Base-by-base conservation (phyloP, 2,797 vertebrate genomes). In the Spea hammondii region DNA sequence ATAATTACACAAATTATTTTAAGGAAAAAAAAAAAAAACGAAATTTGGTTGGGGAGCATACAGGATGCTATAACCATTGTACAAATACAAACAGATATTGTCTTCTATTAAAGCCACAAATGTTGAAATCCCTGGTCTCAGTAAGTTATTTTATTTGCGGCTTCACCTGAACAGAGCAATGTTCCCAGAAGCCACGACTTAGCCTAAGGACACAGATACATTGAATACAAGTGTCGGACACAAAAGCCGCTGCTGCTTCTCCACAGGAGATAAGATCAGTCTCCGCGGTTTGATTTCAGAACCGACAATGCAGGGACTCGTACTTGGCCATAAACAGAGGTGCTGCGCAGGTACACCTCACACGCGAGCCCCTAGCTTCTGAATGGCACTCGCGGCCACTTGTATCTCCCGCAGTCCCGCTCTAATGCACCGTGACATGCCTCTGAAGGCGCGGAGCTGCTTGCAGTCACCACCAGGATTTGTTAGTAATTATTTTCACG, bases 401-500 rank as follows among this genome's bases (percentile, higher is more conserved):
- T 64, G 79, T 86, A 0, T 79, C 85, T 90, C 85, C 84, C 85
- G 82, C 72, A 85, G 32, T 86, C 87, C 91, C 93, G 92, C 95
- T 95, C 93, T 97, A 96, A 96, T 96, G 95, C 96, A 93, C 93
- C 92, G 93, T 98, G 96, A 96, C 96, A 96, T 93, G 94, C 93
- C 94, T 95, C 95, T 98, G 96, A 97, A 96, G 95, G 95, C 92
- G 93, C 93, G 90, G 94, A 96, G 95, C 96, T 96, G 96, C 96
- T 98, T 95, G 94, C 96, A 97, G 96, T 98, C 96, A 96, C 32
- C 32, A 32, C 93, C 90, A 92, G 96, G 97, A 97, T 98, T 97
- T 96, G 95, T 97, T 99, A 96, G 96, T 98, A 97, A 98, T 98
- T 98, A 99, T 98, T 97, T 98, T 96, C 96, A 95, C 93, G 89